Evolutionary conservation across 2,888 invertebrate genomes (phyloP), one percentile per base, ranked within the genome.

Genomic region (Sinhomidia bicolor): DNA sequence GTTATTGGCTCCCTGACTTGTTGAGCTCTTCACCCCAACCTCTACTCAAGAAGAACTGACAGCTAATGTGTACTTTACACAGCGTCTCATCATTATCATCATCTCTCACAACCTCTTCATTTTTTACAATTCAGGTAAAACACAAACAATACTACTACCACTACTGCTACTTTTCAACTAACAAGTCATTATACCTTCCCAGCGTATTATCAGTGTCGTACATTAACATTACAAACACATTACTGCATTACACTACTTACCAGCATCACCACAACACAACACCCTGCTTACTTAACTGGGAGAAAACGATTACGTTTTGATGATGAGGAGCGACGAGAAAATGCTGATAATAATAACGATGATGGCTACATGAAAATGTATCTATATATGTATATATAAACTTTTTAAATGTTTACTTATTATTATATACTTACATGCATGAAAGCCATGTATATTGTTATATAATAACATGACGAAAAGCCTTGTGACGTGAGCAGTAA

Each of bases 401-500:
- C n/a, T n/a, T n/a, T n/a, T n/a, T n/a, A n/a, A n/a, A n/a, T n/a
- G n/a, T n/a, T n/a, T n/a, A n/a, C n/a, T n/a, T n/a, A n/a, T n/a
- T n/a, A n/a, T 51, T 51, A 20, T 20, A 20, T 20, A 5, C 4
- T 20, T 17, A 7, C 57, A 20, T 57, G 57, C 6, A 57, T 57
- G 10, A 20, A 57, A n/a, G n/a, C n/a, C n/a, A n/a, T n/a, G n/a
- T n/a, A n/a, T n/a, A n/a, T n/a, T 65, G 14, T 29, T 10, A 5
- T 17, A n/a, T 10, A 14, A 4, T n/a, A n/a, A 29, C 2, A 78
- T 29, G 65, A 81, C 3, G 26, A n/a, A n/a, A n/a, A n/a, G n/a
- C n/a, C 17, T 23, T 60, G n/a, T 81, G 65, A 65, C 54, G 62
- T 80, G 80, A 81, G 60, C n/a, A 23, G 65, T 79, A 79, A 79